Evolutionary conservation across 2,113 vertebrate genomes (phyloP), one percentile per base, ranked within the genome.

Genomic region (Xyrauchen texanus): DNA sequence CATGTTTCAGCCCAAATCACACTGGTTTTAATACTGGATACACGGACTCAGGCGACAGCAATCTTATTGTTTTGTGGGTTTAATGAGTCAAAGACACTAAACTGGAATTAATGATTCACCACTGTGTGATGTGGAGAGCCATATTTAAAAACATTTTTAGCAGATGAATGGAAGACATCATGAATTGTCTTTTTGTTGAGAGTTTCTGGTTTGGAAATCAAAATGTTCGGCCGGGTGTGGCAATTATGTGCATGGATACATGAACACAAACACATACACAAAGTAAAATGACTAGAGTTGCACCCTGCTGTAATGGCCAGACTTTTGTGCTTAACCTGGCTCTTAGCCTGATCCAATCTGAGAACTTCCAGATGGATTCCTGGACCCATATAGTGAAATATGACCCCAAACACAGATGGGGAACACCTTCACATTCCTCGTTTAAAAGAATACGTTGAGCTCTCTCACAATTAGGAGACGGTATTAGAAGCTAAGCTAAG

Each of bases 301-400:
- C 10, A 34, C 21, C 21, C 21, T 34, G 21, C 21, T 34, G 21
- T 34, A 34, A 34, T 34, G 21, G 21, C 21, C 21, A 34, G 21
- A 34, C 21, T 34, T 34, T 60, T 45, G 68, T 16, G n/a, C 34
- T 13, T 16, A 79, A 69, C 73, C 77, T 67, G 4, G 11, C 60
- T 82, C 74, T 65, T 76, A 45, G 72, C 81, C 80, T 77, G 68
- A 77, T 88, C 81, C 84, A 77, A 69, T 83, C 74, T 88, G 88
- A 91, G 88, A 86, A 87, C 79, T 88, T 90, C 87, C 88, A 90
- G 89, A 89, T 91, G 90, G 79, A 13, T 79, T 80, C 62, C 46
- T 34, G 21, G 21, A 34, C 21, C 21, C 21, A 34, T 1, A 34
- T 34, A 34, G 62, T 16, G 64, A 51, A 11, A 64, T 55, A 5